Evolutionary conservation across 2,797 vertebrate genomes (phyloP), one percentile per base, ranked within the genome.

Genomic region (Bryconaethiops microstoma): DNA sequence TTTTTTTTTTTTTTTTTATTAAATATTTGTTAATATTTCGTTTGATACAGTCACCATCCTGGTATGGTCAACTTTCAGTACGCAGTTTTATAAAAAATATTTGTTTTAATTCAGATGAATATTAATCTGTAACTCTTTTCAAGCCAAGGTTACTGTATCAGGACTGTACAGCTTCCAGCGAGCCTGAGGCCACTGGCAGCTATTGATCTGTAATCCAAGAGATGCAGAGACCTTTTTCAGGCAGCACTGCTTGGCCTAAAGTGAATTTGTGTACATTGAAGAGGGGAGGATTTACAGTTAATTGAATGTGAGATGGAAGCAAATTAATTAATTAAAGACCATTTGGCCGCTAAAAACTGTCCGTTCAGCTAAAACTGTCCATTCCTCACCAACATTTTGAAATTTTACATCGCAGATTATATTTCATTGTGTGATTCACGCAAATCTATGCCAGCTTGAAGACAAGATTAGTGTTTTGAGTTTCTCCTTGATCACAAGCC

Each of bases 201-300:
- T 83, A 83, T 83, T 83, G 81, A 83, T 83, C 65, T 79, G 81
- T 79, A 83, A 83, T 76, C 77, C 23, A 35, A 83, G 81, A 63
- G 48, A 79, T 76, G 81, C 77, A 71, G 55, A 65, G 75, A 45
- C 48, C 77, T 63, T 83, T 79, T 79, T 35, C 81, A 83, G 55
- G 65, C 76, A 83, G 72, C 45, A 63, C 64, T 79, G 42, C 78
- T 23, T 25, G 72, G 72, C 19, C 54, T 55, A 55, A 54, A 40
- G 21, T 35, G 45, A 45, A 70, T 74, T 68, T 57, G 39, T 72
- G 19, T 60, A 14, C 40, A 39, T 23, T 74, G 42, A 59, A 35
- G 40, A 21, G 59, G n/a, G 17, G 57, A 21, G 60, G 10, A 62
- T 52, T 39, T 78, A 62, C 17, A 62, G 64, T 14, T 78, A 29